Evolutionary conservation across 2,113 vertebrate genomes (phyloP), one percentile per base, ranked within the genome.

Genomic region (Marmota monax): DNA sequence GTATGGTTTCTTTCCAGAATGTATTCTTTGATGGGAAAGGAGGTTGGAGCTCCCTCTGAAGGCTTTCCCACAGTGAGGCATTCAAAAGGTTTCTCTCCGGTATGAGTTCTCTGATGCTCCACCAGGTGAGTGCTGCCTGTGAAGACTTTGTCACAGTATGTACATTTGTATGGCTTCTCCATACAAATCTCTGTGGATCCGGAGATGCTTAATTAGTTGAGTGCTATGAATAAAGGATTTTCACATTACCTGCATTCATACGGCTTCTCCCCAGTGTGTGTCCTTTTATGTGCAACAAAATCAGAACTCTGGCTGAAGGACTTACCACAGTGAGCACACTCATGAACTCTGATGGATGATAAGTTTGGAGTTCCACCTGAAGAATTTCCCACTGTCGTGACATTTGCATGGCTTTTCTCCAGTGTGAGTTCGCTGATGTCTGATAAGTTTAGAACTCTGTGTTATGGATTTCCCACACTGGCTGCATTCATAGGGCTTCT

Each of bases 21-120:
- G 86, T 80, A 94, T 92, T 88, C 51, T 90, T 56, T 88, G 63
- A 32, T 93, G 85, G 34, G 73, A 87, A 53, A 82, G 63, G 53
- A 93, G 73, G 39, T 73, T 53, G 56, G 89, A 91, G 65, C 58
- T 94, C 56, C 72, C 65, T 25, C 42, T 51, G n/a, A 94, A 94
- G 45, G 29, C 69, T 79, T 80, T 93, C 22, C 78, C 92, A 94
- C 85, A 93, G 3, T 45, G 85, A 88, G 29, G n/a, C 89, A 93
- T 58, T 87, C n/a, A 69, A 78, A 96, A 7, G 74, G 90, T 29
- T 92, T 95, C 20, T 91, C 56, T 84, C 76, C 67, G 90, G 93
- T 96, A 56, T 97, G 97, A 92, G 84, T 97, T 90, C 96, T 96
- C 90, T 95, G 79, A 74, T 76, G 88, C 20, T 74, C 23, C 32